Conservation (phyloP, 2,888 invertebrate species). For the Steromphala cineraria region DNA sequence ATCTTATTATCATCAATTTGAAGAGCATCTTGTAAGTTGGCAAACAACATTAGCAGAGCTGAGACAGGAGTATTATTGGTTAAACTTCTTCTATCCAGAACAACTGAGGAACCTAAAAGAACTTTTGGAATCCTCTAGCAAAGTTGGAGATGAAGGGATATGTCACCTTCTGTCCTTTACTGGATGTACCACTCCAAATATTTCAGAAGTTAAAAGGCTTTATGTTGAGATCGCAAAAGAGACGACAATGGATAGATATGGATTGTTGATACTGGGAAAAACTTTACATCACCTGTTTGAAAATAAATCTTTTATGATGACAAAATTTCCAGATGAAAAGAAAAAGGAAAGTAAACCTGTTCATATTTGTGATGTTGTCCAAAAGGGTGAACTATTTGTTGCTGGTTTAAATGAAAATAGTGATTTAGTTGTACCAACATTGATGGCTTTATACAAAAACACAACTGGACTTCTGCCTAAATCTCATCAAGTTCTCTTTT, state of each 20-base stretch:
- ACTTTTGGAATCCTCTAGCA: slow-evolving; percentile 28
- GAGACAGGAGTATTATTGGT: slow-evolving; percentile 32
- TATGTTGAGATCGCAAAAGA: not conserved
- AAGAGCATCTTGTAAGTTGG: slow-evolving; percentile 35
- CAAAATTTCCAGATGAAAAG: not conserved
- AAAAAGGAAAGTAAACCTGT: not conserved
- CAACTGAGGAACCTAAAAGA: slow-evolving; percentile 39
- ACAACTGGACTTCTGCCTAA: slow-evolving; percentile 46
- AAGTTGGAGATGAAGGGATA: not conserved
- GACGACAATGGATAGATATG: not conserved
- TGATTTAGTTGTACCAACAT: slow-evolving; percentile 39
- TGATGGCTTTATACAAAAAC: slow-evolving; percentile 43
- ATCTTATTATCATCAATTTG: not conserved
- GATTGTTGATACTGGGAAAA: slow-evolving; percentile 25
- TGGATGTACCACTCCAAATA: not conserved
- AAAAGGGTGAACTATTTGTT: slow-evolving; percentile 39
- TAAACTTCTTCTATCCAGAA: slow-evolving; percentile 46
- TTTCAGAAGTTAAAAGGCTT: not conserved
- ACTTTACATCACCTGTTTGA: slow-evolving; percentile 32
- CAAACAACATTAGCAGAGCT: slow-evolving; percentile 12
- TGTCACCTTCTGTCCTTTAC: slow-evolving; percentile 34
- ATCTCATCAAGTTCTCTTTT: slow-evolving; percentile 49
- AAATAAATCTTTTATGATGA: not conserved
- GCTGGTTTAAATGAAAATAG: slow-evolving; percentile 44
- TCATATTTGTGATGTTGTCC: slow-evolving; percentile 40